Conservation (phyloP, 1,140 invertebrate species). For the Kradibia gibbosae region DNA sequence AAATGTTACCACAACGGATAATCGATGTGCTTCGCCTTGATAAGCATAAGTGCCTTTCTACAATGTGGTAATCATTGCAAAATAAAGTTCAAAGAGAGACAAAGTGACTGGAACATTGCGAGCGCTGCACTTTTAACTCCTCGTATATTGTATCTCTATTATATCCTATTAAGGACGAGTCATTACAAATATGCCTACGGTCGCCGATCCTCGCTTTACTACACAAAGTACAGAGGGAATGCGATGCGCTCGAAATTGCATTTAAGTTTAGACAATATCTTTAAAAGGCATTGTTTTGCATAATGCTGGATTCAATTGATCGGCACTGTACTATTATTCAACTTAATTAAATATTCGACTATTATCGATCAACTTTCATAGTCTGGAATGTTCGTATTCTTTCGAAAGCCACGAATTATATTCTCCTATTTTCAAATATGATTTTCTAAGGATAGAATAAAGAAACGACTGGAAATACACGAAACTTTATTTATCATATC, state of each 20-base stretch:
- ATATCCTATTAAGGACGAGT: slow-evolving; percentile 19
- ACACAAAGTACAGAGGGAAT: background rate
- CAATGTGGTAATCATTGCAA: background rate
- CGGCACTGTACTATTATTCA: no score
- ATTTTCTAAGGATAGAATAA: no score
- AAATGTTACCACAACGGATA: background rate
- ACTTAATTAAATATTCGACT: no score
- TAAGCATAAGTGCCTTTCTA: background rate
- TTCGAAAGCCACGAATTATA: no score
- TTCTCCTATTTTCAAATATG: no score
- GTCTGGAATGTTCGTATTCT: no score
- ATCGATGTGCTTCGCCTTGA: background rate
- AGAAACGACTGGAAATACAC: no score
- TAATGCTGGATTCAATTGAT: background rate
- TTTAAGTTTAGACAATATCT: background rate
- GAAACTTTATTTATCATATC: no score
- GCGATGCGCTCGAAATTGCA: background rate
- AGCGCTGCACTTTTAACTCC: background rate
- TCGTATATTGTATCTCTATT: background rate
- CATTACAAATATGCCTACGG: slow-evolving; percentile 22
- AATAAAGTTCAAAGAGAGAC: background rate
- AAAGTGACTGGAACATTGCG: background rate
- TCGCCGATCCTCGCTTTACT: background rate
- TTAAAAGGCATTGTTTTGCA: background rate
- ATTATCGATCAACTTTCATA: no score